phyloP scores from a whole-genome alignment of 2,888 invertebrate species.

The Drosophila falleni region DNA sequence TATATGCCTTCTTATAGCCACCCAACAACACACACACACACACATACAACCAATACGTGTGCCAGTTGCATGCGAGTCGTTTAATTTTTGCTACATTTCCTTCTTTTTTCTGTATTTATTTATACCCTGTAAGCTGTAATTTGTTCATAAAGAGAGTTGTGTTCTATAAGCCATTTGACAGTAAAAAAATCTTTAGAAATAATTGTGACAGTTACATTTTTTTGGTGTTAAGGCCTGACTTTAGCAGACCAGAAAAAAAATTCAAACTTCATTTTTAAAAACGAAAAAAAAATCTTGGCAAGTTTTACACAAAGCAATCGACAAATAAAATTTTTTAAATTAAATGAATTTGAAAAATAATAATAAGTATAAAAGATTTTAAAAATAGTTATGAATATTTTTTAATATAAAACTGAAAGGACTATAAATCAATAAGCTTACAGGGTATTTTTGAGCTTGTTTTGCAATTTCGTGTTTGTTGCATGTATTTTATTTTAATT shows the following conservation, averaged over 20 bases:
- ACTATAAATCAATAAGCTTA: not conserved
- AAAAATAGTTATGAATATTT: no score
- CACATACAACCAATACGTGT: constrained; percentile 35
- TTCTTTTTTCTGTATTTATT: constrained; percentile 10
- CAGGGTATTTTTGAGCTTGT: constrained; percentile 9
- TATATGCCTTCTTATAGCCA: no score
- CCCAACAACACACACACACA: constrained; percentile 14
- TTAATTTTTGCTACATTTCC: constrained; percentile 72
- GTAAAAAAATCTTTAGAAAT: no score
- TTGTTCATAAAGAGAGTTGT: not conserved
- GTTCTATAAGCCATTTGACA: not conserved
- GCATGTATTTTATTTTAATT: constrained; percentile 62
- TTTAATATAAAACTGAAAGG: not conserved
- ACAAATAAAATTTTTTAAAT: no score
- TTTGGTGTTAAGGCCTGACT: no score
- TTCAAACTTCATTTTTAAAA: no score
- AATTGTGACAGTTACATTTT: no score
- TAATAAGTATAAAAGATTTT: no score
- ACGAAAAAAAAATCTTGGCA: no score
- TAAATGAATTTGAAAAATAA: no score
- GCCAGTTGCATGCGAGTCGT: constrained; percentile 58
- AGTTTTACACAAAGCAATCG: no score
- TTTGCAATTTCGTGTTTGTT: constrained; percentile 8
- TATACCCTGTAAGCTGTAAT: constrained; percentile 13
- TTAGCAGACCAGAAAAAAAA: no score